Conservation (phyloP, 2,888 invertebrate species). For the Megastigmus dorsalis region DNA sequence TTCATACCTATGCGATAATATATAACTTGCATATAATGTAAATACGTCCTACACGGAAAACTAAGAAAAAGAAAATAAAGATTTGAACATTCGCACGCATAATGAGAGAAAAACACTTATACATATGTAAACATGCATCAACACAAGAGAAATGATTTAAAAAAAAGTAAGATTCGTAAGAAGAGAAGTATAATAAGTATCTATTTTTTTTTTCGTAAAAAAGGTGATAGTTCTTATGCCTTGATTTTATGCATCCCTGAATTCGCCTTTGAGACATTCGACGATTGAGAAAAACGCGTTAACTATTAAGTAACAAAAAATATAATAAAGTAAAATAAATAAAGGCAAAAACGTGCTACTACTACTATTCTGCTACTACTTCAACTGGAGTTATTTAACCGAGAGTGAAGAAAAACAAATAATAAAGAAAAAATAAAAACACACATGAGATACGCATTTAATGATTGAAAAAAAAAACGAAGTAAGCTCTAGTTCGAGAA, state of each 20-base stretch:
- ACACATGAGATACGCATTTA: constrained; percentile 22
- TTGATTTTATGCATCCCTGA: constrained; percentile 65
- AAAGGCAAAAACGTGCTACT: constrained; percentile 60
- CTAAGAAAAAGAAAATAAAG: too few relatives aligned
- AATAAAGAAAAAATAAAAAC: constrained; percentile 13
- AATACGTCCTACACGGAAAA: constrained; percentile 58
- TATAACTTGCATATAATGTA: constrained; percentile 61
- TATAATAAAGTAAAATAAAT: constrained; percentile 54
- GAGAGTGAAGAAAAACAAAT: constrained; percentile 27
- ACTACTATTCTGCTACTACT: constrained; percentile 57
- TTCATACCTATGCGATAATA: constrained; percentile 51
- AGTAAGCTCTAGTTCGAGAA: constrained; percentile 59
- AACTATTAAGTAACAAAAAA: constrained; percentile 47
- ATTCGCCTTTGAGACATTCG: constrained; percentile 61
- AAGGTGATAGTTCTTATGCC: constrained; percentile 65
- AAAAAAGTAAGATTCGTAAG: constrained; percentile 48
- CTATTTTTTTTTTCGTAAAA: constrained; percentile 55
- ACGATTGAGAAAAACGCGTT: constrained; percentile 57
- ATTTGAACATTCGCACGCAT: constrained; percentile 49
- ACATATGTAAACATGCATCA: constrained; percentile 52
- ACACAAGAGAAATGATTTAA: constrained; percentile 45
- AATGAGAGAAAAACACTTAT: constrained; percentile 44
- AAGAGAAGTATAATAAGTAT: constrained; percentile 54
- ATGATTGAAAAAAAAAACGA: constrained; percentile 52
- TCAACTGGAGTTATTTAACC: constrained; percentile 58